Base-by-base conservation (phyloP, 2,888 invertebrate genomes). In the Tinea semifulvella region DNA sequence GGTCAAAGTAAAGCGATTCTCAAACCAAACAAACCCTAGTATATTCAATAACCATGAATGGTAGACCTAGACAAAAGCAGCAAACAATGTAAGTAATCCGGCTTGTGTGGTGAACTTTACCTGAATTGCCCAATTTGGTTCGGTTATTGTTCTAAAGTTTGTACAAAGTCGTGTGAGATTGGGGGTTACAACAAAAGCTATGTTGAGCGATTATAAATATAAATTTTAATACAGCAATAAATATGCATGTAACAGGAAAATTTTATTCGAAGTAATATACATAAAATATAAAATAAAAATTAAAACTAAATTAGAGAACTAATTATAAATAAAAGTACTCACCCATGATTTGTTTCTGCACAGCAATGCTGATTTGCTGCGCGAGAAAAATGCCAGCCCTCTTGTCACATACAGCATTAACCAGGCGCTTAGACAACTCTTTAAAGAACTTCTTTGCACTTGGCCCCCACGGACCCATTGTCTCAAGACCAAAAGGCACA, bases 41-140 rank as follows among this genome's bases (percentile, higher is more conserved):
- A 31, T 31, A 2, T 13, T n/a, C 13, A n/a, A n/a, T 11, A n/a
- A 31, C 11, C 31, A 31, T 14, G 31, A 31, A 31, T 31, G 31
- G 13, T 13, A 31, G n/a, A 11, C 11, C 11, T 6, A 31, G 31
- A 31, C 31, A 31, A 31, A 31, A 31, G 31, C 31, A 14, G 7
- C 13, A 31, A 14, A 31, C 31, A 31, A 31, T 31, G 31, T 31
- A 31, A 31, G 13, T 31, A 31, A 31, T 11, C 31, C 31, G 31
- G 31, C 31, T 31, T 31, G 11, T 31, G 14, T 31, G 11, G 10
- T 14, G 14, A 31, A 31, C 31, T 11, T 31, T 3, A 31, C 31
- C 11, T 13, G 31, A 31, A 31, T 31, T 31, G 31, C 11, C 31
- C 31, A 31, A 31, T 31, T 31, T 31, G 14, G 31, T 13, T 6